These are phyloP conservation scores for Rissa tridactyla DNA, from an alignment of 2,113 vertebrate genomes.

Conservation along the genomic window DNA sequence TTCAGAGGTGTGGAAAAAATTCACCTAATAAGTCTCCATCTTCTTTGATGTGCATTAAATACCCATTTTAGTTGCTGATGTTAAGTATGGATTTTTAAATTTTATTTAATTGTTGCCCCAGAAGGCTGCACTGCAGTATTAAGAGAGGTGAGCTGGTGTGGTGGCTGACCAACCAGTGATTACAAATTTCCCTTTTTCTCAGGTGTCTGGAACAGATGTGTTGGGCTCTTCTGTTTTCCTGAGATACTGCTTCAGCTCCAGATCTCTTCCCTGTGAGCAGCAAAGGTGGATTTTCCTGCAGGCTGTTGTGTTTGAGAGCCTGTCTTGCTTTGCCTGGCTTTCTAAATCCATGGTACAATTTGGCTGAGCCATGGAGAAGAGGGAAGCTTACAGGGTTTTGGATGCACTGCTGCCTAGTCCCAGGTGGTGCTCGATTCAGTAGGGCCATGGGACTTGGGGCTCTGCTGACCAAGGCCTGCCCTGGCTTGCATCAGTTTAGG, in stretches of 20 bases:
- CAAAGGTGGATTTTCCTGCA: neutral
- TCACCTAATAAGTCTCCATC: rapidly evolving
- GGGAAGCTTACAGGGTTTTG: rapidly evolving
- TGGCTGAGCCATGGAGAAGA: neutral
- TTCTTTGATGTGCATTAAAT: neutral
- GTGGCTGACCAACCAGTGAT: neutral
- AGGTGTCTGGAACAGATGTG: neutral
- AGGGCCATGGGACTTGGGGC: rapidly evolving
- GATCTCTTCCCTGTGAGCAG: neutral
- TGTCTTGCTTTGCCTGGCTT: neutral
- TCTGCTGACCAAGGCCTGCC: neutral
- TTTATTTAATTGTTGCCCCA: neutral
- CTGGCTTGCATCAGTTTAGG: neutral
- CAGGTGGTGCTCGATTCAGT: rapidly evolving
- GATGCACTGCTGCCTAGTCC: neutral
- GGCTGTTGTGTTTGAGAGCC: neutral
- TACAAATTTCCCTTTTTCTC: neutral
- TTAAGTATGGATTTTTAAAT: neutral
- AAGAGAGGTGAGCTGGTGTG: neutral
- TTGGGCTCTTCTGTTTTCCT: neutral
- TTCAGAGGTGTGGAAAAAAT: neutral
- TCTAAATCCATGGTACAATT: neutral
- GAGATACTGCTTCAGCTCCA: rapidly evolving
- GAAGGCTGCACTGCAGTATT: neutral
- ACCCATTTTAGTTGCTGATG: neutral